phyloP scores from a whole-genome alignment of 1,140 invertebrate genomes.

The Phortica variegata region DNA sequence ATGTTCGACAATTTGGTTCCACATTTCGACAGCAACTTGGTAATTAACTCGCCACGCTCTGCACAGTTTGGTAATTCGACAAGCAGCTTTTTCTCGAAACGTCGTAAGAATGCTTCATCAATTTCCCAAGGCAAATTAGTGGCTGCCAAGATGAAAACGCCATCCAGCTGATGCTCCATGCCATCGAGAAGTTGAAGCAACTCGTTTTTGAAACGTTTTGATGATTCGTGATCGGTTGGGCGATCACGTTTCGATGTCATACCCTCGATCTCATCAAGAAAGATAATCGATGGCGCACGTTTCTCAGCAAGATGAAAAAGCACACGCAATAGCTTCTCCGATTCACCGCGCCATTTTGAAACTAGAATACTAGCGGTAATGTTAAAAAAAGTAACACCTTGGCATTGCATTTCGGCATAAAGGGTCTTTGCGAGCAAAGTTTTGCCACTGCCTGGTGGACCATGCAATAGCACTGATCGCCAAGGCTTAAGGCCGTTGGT shows the following conservation, averaged over 20 bases:
- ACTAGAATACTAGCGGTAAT: slow-evolving; percentile 84
- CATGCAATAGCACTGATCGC: slow-evolving; percentile 82
- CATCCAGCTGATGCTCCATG: slow-evolving; percentile 58
- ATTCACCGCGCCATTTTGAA: slow-evolving; percentile 94
- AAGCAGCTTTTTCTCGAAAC: slow-evolving; percentile 85
- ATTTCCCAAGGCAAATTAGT: slow-evolving; percentile 93
- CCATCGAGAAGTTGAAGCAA: slow-evolving; percentile 92
- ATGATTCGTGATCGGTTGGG: slow-evolving; percentile 85
- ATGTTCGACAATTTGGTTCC: slow-evolving; percentile 40
- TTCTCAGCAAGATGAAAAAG: slow-evolving; percentile 87
- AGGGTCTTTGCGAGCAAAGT: slow-evolving; percentile 86
- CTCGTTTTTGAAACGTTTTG: slow-evolving; percentile 88
- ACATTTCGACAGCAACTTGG: slow-evolving; percentile 62
- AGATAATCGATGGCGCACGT: slow-evolving; percentile 90
- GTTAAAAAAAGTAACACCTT: slow-evolving; percentile 83
- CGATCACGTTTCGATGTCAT: slow-evolving; percentile 72
- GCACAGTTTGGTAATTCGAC: slow-evolving; percentile 72
- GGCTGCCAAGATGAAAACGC: slow-evolving; percentile 82
- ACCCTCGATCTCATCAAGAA: slow-evolving; percentile 95
- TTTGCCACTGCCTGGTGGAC: slow-evolving; percentile 83
- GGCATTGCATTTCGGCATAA: slow-evolving; percentile 76
- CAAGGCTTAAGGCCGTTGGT: slow-evolving; percentile 76
- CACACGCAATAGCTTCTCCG: slow-evolving; percentile 82
- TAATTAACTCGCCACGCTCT: slow-evolving; percentile 69
- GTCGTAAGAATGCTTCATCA: slow-evolving; percentile 81